Percentiles rank a stretch among this genome's conserved stretches.
Evolutionary conservation across 1,140 invertebrate genomes (phyloP).

Genomic region (Mya arenaria): DNA sequence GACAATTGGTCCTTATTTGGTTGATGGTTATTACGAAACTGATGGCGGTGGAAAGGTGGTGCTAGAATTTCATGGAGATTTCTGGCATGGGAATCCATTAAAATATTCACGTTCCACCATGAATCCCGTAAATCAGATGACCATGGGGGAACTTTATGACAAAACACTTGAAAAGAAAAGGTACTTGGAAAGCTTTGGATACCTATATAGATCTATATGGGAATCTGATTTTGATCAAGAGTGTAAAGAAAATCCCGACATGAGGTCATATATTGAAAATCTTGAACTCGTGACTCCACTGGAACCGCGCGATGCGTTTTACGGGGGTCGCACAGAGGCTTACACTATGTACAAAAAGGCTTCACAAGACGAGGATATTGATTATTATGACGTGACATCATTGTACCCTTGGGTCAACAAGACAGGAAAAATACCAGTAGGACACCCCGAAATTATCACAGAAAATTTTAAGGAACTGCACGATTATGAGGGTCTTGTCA

Average conservation of each 20-base stretch:
- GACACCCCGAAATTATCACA: not conserved
- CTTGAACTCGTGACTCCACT: not conserved
- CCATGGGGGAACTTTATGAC: constrained; percentile 42
- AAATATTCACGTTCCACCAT: constrained; percentile 15
- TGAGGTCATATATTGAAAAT: constrained; percentile 14
- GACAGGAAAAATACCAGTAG: not conserved
- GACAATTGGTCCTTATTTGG: constrained; percentile 14
- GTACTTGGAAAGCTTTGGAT: not conserved
- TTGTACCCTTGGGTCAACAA: not conserved
- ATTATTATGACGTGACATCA: constrained; percentile 10
- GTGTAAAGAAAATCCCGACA: not conserved
- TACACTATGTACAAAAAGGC: not conserved
- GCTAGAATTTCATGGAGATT: constrained; percentile 57
- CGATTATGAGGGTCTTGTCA: not conserved
- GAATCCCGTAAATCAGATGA: not conserved
- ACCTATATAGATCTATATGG: not conserved
- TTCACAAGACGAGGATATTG: not conserved
- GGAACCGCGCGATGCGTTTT: constrained; percentile 32
- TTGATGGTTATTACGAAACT: constrained; percentile 31
- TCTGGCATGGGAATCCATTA: constrained; percentile 57
- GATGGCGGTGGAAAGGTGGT: constrained; percentile 13
- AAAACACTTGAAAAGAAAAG: not conserved
- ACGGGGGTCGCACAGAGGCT: not conserved
- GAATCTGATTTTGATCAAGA: constrained; percentile 27
- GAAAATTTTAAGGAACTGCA: not conserved